Conservation (phyloP, 1,140 invertebrate genomes). For the Mercenaria mercenaria region DNA sequence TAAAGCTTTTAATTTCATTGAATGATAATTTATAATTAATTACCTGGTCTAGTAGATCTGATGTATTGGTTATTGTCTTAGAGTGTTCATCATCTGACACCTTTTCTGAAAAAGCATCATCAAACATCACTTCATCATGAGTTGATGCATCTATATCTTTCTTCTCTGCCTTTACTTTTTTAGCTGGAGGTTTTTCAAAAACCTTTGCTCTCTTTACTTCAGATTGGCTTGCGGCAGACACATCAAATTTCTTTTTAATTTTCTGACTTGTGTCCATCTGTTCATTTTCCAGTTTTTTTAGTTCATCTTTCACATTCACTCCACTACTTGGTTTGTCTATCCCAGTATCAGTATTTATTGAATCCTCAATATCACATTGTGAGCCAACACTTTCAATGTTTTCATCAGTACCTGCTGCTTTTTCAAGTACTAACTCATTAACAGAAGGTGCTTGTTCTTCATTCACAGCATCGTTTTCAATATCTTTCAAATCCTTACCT, state of each 20-base stretch:
- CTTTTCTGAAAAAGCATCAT: conserved; percentile 32
- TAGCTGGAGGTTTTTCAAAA: neutral
- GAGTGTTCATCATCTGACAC: conserved; percentile 33
- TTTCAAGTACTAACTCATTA: neutral
- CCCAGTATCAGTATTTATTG: neutral
- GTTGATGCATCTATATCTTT: conserved; percentile 30
- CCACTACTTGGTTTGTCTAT: neutral
- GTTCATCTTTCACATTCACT: neutral
- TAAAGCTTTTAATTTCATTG: no score
- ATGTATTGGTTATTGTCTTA: conserved; percentile 46
- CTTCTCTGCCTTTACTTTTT: neutral
- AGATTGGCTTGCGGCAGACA: neutral
- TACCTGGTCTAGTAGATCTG: conserved; percentile 24
- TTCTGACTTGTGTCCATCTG: neutral
- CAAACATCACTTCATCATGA: conserved; percentile 32
- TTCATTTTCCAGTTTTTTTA: neutral
- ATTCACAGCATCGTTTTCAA: conserved; percentile 14
- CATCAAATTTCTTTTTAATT: conserved; percentile 42
- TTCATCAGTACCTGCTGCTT: neutral
- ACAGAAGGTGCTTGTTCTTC: neutral
- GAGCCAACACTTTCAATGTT: conserved; percentile 17
- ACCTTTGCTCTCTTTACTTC: neutral
- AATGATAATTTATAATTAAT: neutral
- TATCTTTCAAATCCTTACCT: conserved; percentile 20
- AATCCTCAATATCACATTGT: conserved; percentile 26